Evolutionary conservation across 2,113 vertebrate species (phyloP).

Genomic region (Megaleporinus macrocephalus): DNA sequence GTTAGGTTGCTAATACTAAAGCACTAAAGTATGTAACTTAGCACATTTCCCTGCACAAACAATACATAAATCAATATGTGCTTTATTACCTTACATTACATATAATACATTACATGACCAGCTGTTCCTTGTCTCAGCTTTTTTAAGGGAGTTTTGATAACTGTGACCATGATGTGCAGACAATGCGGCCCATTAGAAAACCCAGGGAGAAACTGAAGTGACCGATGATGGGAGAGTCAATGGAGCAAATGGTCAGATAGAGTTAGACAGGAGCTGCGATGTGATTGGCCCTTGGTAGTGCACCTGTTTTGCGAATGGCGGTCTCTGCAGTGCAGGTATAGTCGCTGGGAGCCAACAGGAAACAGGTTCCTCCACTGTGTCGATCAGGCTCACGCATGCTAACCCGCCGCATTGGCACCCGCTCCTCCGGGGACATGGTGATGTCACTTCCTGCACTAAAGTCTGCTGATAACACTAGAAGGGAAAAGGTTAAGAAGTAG

Average conservation of each 20-base stretch:
- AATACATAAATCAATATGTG: too few species aligned
- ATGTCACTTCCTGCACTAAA: constrained; percentile 94
- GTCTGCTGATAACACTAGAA: constrained; percentile 89
- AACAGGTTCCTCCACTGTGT: constrained; percentile 90
- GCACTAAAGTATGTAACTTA: too few species aligned
- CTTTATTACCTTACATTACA: neutral
- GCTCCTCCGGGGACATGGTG: constrained; percentile 90
- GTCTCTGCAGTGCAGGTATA: constrained; percentile 92
- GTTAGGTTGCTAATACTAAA: too few species aligned
- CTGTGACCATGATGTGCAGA: neutral
- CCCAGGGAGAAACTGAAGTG: neutral
- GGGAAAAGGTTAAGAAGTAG: neutral
- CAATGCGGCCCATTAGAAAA: neutral
- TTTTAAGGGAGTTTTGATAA: neutral
- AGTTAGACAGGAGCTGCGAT: neutral
- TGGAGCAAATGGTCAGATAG: neutral
- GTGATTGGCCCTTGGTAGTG: constrained; percentile 9
- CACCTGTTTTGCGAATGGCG: constrained; percentile 88
- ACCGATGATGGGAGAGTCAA: neutral
- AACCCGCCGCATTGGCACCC: constrained; percentile 90
- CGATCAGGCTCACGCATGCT: constrained; percentile 92
- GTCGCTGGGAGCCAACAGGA: constrained; percentile 93
- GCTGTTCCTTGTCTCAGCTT: too few species aligned
- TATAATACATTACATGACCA: neutral
- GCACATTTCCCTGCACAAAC: too few species aligned